A percentile compares a stretch with the other conserved stretches of the same genome.
phyloP scores from a whole-genome alignment of 2,113 vertebrate genomes.

The Myotis davidii region DNA sequence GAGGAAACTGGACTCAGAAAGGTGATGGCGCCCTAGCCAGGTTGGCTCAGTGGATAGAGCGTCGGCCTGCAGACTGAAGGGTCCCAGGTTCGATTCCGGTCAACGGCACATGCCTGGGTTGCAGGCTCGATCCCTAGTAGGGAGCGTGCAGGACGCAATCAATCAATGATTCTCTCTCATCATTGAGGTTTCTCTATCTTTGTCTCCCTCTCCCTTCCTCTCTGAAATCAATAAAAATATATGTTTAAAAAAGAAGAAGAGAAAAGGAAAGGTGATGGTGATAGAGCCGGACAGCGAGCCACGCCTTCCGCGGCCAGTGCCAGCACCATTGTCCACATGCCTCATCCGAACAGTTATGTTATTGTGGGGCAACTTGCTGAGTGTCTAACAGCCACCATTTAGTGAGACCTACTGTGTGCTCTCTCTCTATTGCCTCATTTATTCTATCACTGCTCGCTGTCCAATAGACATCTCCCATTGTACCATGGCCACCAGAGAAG shows the following conservation, averaged over 20 bases:
- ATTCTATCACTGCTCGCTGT: neutral
- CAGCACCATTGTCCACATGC: rapidly evolving
- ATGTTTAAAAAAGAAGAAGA: too few species aligned
- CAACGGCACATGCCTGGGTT: too few species aligned
- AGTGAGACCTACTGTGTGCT: neutral
- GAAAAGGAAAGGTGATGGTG: neutral
- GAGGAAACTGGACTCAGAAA: neutral
- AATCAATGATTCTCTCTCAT: too few species aligned
- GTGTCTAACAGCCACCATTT: neutral
- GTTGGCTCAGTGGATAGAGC: too few species aligned
- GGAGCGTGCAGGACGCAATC: too few species aligned
- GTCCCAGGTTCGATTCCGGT: too few species aligned
- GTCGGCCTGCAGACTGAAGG: too few species aligned
- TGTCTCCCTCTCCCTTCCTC: too few species aligned
- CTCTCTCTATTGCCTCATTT: rapidly evolving
- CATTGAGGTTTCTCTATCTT: too few species aligned
- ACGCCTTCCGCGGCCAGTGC: neutral
- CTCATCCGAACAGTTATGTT: neutral
- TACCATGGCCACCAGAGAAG: neutral
- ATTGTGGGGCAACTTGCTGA: neutral
- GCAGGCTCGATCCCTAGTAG: too few species aligned
- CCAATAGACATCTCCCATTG: neutral
- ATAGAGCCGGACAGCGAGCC: neutral
- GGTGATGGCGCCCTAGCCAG: too few species aligned
- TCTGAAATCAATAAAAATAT: too few species aligned